Evolutionary conservation across 1,140 invertebrate genomes (phyloP).

Genomic region (Lanistes nyassanus): DNA sequence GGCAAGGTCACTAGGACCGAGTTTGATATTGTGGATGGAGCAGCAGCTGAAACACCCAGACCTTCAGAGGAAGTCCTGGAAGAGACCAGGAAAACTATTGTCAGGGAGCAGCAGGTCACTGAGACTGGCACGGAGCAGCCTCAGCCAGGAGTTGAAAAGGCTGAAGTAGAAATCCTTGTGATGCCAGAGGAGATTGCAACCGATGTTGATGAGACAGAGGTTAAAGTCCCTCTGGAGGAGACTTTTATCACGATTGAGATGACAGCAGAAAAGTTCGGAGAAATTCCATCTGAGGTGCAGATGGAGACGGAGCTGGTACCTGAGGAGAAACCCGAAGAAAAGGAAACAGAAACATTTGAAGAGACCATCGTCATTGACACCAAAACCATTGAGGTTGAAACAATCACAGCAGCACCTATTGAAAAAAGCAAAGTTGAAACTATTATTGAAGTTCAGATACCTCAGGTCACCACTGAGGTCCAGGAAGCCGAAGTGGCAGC

Average conservation of each 20-base stretch:
- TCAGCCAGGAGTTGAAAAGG: conserved; percentile 31
- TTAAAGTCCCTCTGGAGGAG: conserved; percentile 30
- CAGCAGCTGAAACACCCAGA: conserved; percentile 38
- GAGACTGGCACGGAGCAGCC: conserved; percentile 16
- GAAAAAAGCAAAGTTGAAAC: conserved; percentile 19
- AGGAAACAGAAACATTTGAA: conserved; percentile 16
- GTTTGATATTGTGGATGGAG: conserved; percentile 21
- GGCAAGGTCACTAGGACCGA: conserved; percentile 36
- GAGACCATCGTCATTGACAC: conserved; percentile 8
- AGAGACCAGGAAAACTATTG: conserved; percentile 48
- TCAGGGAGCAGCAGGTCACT: conserved; percentile 30
- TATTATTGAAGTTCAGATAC: conserved; percentile 30
- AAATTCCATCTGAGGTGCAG: conserved; percentile 29
- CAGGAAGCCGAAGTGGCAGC: conserved; percentile 30
- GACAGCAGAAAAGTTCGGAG: conserved; percentile 21
- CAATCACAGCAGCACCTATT: neutral
- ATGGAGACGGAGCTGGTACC: conserved; percentile 23
- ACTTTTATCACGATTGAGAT: conserved; percentile 14
- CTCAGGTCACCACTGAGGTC: conserved; percentile 29
- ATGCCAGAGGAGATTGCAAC: conserved; percentile 31
- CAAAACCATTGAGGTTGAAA: neutral
- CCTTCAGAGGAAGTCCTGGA: conserved; percentile 52
- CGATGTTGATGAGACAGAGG: conserved; percentile 37
- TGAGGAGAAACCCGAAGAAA: conserved; percentile 32
- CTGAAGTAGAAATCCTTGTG: conserved; percentile 28